Evolutionary conservation across 2,797 vertebrate species (phyloP).

Genomic region (Gallinago nigripennis): DNA sequence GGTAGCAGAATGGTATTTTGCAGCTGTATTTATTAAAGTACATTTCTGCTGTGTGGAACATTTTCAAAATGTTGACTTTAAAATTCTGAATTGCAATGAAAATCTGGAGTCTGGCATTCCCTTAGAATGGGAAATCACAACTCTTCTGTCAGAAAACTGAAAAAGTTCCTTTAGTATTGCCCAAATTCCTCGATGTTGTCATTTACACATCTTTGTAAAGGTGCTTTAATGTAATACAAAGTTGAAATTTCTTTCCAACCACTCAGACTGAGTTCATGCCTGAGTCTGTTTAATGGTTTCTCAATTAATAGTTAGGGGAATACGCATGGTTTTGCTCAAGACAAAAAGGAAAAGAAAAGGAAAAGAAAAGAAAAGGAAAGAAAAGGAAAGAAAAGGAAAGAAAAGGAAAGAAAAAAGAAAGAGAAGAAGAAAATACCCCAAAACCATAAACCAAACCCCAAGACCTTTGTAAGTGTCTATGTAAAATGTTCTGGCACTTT

Average conservation of each 20-base stretch:
- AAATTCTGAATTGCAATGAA: not conserved
- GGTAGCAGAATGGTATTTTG: not conserved
- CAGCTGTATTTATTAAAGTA: not conserved
- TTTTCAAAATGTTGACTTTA: not conserved
- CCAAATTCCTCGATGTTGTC: not conserved
- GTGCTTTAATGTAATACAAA: not conserved
- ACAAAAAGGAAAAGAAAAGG: not conserved
- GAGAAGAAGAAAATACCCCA: fast-evolving
- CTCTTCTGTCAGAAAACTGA: not conserved
- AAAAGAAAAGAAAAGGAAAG: too few species aligned
- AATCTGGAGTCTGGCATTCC: not conserved
- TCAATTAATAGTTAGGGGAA: not conserved
- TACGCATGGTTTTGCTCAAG: not conserved
- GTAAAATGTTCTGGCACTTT: not conserved
- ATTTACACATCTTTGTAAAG: not conserved
- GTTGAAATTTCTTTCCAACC: not conserved
- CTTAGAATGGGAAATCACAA: not conserved
- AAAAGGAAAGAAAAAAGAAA: too few species aligned
- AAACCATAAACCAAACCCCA: fast-evolving
- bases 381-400: too few species aligned
- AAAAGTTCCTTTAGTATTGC: not conserved
- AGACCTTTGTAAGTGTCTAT: fast-evolving
- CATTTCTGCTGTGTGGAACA: not conserved
- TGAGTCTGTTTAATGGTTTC: not conserved
- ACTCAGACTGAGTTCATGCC: not conserved